Conservation (phyloP, 1,140 invertebrate species). For the Drosophila murphyi region DNA sequence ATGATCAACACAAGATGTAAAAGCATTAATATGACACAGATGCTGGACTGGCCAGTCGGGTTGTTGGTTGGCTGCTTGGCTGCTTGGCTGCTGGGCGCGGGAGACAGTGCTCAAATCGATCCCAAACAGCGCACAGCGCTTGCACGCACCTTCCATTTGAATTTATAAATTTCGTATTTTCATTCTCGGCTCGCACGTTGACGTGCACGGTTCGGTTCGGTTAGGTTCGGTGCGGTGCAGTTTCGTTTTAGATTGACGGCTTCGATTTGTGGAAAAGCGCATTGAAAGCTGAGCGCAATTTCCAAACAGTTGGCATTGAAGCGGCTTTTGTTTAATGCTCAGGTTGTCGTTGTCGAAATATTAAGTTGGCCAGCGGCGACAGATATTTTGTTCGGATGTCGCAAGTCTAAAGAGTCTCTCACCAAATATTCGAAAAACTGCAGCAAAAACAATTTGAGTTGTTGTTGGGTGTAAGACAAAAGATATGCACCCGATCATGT, state of each 20-base stretch:
- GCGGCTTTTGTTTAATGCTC: conserved; percentile 45
- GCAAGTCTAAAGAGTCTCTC: conserved; percentile 63
- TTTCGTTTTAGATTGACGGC: conserved; percentile 9
- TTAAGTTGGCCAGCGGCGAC: conserved; percentile 45
- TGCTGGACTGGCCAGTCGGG: conserved; percentile 16
- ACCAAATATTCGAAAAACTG: conserved; percentile 23
- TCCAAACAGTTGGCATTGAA: conserved; percentile 76
- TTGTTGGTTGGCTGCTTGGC: not conserved
- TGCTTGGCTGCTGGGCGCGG: not conserved
- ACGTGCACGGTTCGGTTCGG: conserved; percentile 52
- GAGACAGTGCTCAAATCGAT: conserved; percentile 17
- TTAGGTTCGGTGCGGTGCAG: conserved; percentile 25
- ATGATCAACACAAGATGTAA: conserved; percentile 11
- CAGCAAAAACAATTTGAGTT: conserved; percentile 19
- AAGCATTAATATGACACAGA: conserved; percentile 10
- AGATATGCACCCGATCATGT: conserved; percentile 42
- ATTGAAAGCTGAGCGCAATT: conserved; percentile 64
- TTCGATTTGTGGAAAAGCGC: conserved; percentile 36
- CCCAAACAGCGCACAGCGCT: conserved; percentile 17
- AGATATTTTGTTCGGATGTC: conserved; percentile 48
- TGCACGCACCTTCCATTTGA: conserved; percentile 52
- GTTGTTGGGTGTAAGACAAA: not conserved
- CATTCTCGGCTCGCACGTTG: conserved; percentile 71
- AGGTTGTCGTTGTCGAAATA: conserved; percentile 67
- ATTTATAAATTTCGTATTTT: conserved; percentile 50